These are phyloP conservation scores for Chascanopsetta lugubris DNA, from an alignment of 2,113 vertebrate species.

Conservation along the genomic window DNA sequence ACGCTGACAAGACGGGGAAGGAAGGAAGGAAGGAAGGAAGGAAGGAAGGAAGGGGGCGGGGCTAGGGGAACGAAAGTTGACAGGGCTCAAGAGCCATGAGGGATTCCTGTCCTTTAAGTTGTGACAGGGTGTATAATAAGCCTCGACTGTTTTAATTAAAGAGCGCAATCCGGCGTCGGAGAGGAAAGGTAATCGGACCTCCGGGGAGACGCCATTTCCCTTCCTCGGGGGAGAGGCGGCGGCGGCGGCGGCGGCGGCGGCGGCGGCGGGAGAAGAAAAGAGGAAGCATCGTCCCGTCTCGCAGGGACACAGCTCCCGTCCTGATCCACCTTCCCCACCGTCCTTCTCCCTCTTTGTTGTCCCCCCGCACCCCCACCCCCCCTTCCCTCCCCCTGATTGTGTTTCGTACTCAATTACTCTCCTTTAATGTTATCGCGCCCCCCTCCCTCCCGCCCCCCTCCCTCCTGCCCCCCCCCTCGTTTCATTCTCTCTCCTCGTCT, in stretches of 20 bases:
- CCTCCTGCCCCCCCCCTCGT: too few relatives aligned
- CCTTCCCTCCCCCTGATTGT: conserved; percentile 51
- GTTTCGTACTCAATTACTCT: conserved; percentile 44
- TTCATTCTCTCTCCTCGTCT: background rate
- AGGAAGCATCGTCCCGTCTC: conserved; percentile 9
- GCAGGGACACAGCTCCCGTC: conserved; percentile 29
- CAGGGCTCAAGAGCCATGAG: conserved; percentile 68
- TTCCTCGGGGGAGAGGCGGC: conserved; percentile 44
- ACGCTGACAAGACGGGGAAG: conserved; percentile 15
- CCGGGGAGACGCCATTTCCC: conserved; percentile 69
- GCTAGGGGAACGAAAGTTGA: conserved; percentile 53
- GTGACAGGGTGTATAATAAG: conserved; percentile 73
- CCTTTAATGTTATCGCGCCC: conserved; percentile 47
- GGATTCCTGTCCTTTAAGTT: conserved; percentile 76
- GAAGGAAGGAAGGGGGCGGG: background rate
- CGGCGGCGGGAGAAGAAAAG: conserved; percentile 24
- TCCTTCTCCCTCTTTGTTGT: conserved; percentile 46
- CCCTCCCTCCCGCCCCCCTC: conserved; percentile 7
- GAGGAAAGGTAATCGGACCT: conserved; percentile 73
- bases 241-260: conserved; percentile 8
- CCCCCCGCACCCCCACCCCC: conserved; percentile 39
- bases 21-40: background rate
- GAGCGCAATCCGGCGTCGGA: conserved; percentile 73
- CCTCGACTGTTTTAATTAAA: conserved; percentile 83
- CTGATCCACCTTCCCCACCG: background rate